Evolutionary conservation across 2,888 invertebrate genomes (phyloP).

Genomic region (Myopa tessellatipennis): DNA sequence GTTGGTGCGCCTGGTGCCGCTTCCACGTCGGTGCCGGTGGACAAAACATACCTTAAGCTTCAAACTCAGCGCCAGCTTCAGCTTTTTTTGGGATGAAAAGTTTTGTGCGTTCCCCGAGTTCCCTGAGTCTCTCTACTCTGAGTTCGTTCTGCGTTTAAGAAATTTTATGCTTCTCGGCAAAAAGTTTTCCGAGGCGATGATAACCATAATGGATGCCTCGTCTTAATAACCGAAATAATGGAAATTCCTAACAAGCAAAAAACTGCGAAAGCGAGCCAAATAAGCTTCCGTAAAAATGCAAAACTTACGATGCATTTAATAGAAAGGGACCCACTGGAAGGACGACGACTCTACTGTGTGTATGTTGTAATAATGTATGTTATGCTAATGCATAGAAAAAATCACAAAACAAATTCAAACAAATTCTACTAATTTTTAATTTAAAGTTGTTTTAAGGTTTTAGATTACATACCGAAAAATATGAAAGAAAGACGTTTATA

Average conservation of each 20-base stretch:
- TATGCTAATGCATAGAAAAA: too few relatives aligned
- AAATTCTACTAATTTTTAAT: too few relatives aligned
- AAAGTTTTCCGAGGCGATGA: constrained; percentile 64
- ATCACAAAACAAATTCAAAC: too few relatives aligned
- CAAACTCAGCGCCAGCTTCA: neutral
- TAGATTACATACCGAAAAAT: too few relatives aligned
- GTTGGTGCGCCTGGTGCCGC: constrained; percentile 7
- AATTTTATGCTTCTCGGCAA: constrained; percentile 50
- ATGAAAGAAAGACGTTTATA: too few relatives aligned
- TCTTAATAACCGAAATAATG: constrained; percentile 43
- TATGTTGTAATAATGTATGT: too few relatives aligned
- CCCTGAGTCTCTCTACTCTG: neutral
- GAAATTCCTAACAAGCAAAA: constrained; percentile 43
- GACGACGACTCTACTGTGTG: too few relatives aligned
- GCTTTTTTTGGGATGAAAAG: constrained; percentile 34
- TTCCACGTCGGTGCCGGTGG: neutral
- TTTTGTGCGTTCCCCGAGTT: constrained; percentile 35
- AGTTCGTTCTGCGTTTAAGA: constrained; percentile 44
- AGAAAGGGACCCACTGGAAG: too few relatives aligned
- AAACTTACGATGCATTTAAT: neutral
- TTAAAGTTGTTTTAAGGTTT: too few relatives aligned
- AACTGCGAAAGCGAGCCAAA: constrained; percentile 27
- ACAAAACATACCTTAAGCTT: constrained; percentile 36
- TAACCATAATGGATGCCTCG: constrained; percentile 60
- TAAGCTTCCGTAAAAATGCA: neutral